phyloP scores from a whole-genome alignment of 1,140 invertebrate species.

The Ptiloglossa arizonensis region DNA sequence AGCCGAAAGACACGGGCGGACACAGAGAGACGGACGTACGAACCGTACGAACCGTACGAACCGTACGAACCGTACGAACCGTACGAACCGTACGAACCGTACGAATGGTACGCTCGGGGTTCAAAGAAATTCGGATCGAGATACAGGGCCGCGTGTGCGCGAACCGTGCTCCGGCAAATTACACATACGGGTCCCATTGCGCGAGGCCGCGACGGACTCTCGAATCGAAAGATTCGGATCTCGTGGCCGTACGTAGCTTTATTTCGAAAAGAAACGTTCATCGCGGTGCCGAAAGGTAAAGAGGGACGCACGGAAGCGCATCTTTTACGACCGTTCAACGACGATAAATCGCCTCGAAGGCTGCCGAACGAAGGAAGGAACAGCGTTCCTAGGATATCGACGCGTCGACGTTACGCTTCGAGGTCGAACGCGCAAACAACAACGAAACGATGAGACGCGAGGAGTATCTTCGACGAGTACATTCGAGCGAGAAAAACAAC shows the following conservation, averaged over 20 bases:
- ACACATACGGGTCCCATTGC: conserved; percentile 65
- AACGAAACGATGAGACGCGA: no score
- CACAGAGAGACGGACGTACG: conserved; percentile 18
- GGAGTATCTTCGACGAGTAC: no score
- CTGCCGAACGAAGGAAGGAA: conserved; percentile 64
- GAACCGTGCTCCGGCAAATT: conserved; percentile 52
- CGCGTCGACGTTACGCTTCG: no score
- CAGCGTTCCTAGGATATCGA: no score
- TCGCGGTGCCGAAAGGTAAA: conserved; percentile 5
- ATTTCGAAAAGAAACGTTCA: conserved; percentile 28
- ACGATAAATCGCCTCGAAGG: conserved; percentile 69
- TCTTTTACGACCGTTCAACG: conserved; percentile 73
- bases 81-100: no score
- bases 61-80: no score
- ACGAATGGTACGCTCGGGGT: no score
- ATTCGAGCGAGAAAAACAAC: no score
- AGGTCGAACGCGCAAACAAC: no score
- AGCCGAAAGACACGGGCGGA: conserved; percentile 15
- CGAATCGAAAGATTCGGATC: conserved; percentile 22
- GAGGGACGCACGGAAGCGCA: conserved; percentile 28
- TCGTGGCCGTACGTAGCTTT: conserved; percentile 8
- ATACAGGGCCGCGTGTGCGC: conserved; percentile 36
- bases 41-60: no score
- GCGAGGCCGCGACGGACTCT: neutral
- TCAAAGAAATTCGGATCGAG: conserved; percentile 80